phyloP scores from a whole-genome alignment of 1,140 invertebrate genomes.

The Cephus cinctus region DNA sequence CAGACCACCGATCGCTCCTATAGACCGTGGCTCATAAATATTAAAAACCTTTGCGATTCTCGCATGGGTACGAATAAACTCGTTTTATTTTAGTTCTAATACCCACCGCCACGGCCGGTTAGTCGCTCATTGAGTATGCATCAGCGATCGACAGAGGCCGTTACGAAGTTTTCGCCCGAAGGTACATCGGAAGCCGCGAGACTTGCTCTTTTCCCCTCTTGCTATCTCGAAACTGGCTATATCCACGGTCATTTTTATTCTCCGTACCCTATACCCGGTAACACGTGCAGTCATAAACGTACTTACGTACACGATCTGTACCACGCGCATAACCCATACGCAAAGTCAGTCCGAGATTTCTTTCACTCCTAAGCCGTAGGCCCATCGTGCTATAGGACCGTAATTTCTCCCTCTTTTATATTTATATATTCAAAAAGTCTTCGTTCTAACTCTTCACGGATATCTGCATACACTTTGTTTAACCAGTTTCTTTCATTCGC shows the following conservation, averaged over 20 bases:
- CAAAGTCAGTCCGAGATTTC: too few species aligned
- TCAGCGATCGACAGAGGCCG: constrained; percentile 39
- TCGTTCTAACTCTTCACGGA: constrained; percentile 26
- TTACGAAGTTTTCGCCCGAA: constrained; percentile 16
- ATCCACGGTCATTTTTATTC: constrained; percentile 20
- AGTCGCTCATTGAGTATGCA: constrained; percentile 42
- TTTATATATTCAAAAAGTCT: neutral
- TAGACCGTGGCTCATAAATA: constrained; percentile 35
- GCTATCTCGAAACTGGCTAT: neutral
- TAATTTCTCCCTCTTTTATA: too few species aligned
- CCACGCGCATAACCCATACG: too few species aligned
- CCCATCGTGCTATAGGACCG: too few species aligned
- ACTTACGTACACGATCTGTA: too few species aligned
- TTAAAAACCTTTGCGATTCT: constrained; percentile 31
- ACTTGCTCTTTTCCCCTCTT: constrained; percentile 1
- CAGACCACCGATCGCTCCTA: too few species aligned
- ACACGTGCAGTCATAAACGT: neutral
- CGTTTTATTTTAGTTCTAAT: constrained; percentile 27
- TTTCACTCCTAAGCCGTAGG: too few species aligned
- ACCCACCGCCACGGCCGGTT: constrained; percentile 27
- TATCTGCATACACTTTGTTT: constrained; percentile 29
- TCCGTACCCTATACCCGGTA: neutral
- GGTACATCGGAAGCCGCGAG: constrained; percentile 31
- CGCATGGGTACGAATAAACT: too few species aligned
- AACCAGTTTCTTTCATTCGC: neutral